phyloP scores from a whole-genome alignment of 2,888 invertebrate genomes.

The Andrena haemorrhoa region DNA sequence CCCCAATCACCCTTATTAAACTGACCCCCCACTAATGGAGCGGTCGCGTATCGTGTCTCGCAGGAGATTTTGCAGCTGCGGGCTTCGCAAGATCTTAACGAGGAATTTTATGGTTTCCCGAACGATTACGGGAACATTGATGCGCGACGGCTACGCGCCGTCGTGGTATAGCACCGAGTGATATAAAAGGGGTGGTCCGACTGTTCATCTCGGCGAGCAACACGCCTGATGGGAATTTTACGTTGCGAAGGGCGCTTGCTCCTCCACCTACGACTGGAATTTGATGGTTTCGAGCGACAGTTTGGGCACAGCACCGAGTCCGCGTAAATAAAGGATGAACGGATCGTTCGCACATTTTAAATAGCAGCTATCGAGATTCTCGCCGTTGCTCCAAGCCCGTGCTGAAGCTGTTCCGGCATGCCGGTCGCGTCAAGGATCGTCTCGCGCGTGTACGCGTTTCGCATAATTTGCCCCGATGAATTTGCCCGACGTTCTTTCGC shows the following conservation, averaged over 20 bases:
- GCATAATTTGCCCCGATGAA: constrained; percentile 28
- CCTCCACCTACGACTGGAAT: not conserved
- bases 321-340: not conserved
- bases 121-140: constrained; percentile 1
- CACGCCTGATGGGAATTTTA: too few relatives aligned
- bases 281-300: not conserved
- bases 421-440: constrained; percentile 31
- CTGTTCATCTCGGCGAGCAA: too few relatives aligned
- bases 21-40: constrained; percentile 36
- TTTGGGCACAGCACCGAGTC: not conserved
- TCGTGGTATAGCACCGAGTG: too few relatives aligned
- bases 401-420: constrained; percentile 29
- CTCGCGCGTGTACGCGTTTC: constrained; percentile 33
- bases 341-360: constrained; percentile 2
- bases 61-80: not conserved
- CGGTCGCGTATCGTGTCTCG: constrained; percentile 30
- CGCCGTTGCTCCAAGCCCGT: constrained; percentile 13
- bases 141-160: not conserved
- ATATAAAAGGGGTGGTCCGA: not conserved
- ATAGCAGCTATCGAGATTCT: constrained; percentile 13
- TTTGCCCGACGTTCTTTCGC: constrained; percentile 12
- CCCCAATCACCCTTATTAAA: constrained; percentile 17
- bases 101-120: constrained; percentile 25
- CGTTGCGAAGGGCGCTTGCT: too few relatives aligned
- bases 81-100: not conserved